These are phyloP conservation scores for Calidris pugnax DNA, from an alignment of 2,113 vertebrate species.

Conservation along the genomic window DNA sequence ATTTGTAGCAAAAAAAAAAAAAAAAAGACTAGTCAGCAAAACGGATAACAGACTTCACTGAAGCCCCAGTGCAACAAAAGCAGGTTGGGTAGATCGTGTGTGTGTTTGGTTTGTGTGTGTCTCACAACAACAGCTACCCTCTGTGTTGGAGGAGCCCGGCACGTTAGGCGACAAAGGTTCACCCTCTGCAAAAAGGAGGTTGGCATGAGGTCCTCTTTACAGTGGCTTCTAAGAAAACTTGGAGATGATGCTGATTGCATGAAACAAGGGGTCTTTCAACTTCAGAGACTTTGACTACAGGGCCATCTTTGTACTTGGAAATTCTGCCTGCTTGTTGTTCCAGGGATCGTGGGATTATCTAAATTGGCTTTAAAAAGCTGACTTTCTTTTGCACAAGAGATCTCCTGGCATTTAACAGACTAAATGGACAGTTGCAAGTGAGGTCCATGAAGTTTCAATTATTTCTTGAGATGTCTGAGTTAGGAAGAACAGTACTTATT, in stretches of 20 bases:
- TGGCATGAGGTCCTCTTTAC: neutral
- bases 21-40: constrained; percentile 33
- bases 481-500: neutral
- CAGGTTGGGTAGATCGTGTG: neutral
- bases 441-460: neutral
- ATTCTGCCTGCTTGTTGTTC: neutral
- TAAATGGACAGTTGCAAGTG: neutral
- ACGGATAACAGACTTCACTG: neutral
- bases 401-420: neutral
- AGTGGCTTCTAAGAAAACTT: neutral
- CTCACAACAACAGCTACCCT: neutral
- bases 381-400: neutral
- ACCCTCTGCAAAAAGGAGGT: neutral
- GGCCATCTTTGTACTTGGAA: constrained; percentile 3
- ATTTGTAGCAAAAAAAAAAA: neutral
- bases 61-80: neutral
- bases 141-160: neutral
- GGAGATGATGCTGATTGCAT: neutral
- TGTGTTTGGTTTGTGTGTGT: neutral
- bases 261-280: constrained; percentile 24
- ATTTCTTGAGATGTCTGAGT: neutral
- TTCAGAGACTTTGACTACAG: neutral
- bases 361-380: neutral
- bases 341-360: constrained; percentile 20
- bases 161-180: neutral